Evolutionary conservation across 2,113 vertebrate species (phyloP).

Genomic region (Leucopsar rothschildi): DNA sequence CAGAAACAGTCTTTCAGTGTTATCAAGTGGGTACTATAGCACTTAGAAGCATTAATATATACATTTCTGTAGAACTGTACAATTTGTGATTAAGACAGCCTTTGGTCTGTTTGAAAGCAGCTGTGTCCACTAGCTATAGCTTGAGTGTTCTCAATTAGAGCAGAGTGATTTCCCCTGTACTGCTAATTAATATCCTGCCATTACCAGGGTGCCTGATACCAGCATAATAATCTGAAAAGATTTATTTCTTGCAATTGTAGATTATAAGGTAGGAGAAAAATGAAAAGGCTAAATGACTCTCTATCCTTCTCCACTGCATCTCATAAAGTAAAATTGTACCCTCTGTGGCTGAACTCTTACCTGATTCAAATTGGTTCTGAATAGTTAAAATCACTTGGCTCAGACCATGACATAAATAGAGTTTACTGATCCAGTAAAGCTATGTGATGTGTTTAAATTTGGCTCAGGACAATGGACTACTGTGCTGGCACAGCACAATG

Average conservation of each 20-base stretch:
- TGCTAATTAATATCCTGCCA: slow-evolving; percentile 18
- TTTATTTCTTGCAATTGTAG: neutral
- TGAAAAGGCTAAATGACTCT: neutral
- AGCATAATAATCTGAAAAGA: neutral
- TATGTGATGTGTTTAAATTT: neutral
- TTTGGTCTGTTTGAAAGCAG: neutral
- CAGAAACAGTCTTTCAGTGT: neutral
- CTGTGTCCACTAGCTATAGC: neutral
- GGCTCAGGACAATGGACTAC: neutral
- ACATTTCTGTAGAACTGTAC: neutral
- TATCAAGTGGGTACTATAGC: neutral
- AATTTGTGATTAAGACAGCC: neutral
- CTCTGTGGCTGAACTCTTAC: neutral
- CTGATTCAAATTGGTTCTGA: neutral
- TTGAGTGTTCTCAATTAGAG: neutral
- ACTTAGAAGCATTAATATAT: neutral
- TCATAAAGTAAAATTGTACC: neutral
- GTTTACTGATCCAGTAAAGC: neutral
- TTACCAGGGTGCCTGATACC: neutral
- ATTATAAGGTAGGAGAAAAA: neutral
- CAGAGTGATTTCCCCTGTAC: neutral
- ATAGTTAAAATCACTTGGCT: neutral
- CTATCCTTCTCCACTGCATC: neutral
- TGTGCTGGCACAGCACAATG: neutral
- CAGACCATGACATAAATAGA: neutral